Evolutionary conservation across 2,797 vertebrate species (phyloP).

Genomic region (Pipistrellus pipistrellus): DNA sequence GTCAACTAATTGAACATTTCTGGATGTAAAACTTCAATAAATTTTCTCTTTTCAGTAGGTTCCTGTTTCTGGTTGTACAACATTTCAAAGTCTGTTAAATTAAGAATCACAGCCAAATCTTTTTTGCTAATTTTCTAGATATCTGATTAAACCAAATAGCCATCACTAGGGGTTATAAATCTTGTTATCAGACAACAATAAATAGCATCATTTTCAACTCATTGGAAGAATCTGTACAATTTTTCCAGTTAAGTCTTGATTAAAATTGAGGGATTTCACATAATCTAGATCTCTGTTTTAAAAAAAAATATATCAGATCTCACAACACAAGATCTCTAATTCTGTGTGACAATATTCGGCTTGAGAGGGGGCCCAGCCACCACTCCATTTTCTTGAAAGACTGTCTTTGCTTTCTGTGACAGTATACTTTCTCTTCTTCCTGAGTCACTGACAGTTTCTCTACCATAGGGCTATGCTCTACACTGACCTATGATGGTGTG

Average conservation of each 20-base stretch:
- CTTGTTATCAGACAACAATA: background rate
- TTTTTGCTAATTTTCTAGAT: slow-evolving; percentile 36
- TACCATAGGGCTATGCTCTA: background rate
- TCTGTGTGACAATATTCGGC: background rate
- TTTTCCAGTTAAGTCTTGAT: background rate
- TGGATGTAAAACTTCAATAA: background rate
- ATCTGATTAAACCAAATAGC: background rate
- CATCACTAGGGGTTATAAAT: background rate
- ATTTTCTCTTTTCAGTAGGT: background rate
- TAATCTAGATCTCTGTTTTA: background rate
- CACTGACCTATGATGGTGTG: background rate
- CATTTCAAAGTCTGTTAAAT: background rate
- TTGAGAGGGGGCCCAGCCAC: background rate
- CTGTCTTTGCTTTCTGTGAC: background rate
- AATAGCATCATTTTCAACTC: background rate
- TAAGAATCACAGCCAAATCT: background rate
- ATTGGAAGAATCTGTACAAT: background rate
- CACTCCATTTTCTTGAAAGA: background rate
- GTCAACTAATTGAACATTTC: background rate
- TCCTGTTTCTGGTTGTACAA: background rate
- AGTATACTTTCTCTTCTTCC: background rate
- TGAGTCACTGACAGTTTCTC: background rate
- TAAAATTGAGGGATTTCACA: background rate
- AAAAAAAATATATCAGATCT: background rate
- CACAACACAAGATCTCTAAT: background rate